Evolutionary conservation across 2,113 vertebrate genomes (phyloP).

Genomic region (Calyptommatus sinebrachiatus): DNA sequence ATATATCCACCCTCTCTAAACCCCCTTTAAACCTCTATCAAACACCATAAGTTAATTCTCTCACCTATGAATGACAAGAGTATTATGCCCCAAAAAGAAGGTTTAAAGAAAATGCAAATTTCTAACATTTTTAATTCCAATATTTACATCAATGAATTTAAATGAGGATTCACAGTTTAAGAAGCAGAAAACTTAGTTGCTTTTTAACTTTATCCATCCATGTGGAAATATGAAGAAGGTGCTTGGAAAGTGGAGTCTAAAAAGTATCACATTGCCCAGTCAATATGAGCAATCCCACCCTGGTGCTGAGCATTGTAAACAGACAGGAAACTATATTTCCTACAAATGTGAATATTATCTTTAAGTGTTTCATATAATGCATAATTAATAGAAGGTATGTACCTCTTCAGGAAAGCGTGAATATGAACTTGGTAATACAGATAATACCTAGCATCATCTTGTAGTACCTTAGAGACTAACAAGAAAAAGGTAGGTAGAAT

Average conservation of each 20-base stretch:
- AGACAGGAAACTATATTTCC: too few relatives aligned
- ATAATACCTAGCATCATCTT: too few relatives aligned
- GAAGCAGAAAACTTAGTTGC: not conserved
- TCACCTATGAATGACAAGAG: not conserved
- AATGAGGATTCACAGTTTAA: not conserved
- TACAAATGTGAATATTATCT: not conserved
- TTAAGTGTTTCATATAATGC: not conserved
- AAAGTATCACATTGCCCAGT: not conserved
- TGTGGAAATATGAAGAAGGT: not conserved
- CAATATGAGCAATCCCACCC: not conserved
- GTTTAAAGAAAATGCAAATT: not conserved
- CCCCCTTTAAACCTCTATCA: too few relatives aligned
- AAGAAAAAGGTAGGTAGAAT: too few relatives aligned
- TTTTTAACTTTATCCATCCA: not conserved
- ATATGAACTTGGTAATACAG: not conserved
- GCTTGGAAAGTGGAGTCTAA: too few relatives aligned
- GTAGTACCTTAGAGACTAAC: too few relatives aligned
- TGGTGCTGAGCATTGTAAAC: too few relatives aligned
- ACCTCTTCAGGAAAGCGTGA: not conserved
- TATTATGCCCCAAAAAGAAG: not conserved
- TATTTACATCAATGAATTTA: not conserved
- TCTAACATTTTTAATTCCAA: not conserved
- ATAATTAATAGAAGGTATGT: not conserved
- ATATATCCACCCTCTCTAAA: too few relatives aligned
- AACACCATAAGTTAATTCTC: not conserved